Evolutionary conservation across 2,113 vertebrate species (phyloP).

Genomic region (Engystomops pustulosus): DNA sequence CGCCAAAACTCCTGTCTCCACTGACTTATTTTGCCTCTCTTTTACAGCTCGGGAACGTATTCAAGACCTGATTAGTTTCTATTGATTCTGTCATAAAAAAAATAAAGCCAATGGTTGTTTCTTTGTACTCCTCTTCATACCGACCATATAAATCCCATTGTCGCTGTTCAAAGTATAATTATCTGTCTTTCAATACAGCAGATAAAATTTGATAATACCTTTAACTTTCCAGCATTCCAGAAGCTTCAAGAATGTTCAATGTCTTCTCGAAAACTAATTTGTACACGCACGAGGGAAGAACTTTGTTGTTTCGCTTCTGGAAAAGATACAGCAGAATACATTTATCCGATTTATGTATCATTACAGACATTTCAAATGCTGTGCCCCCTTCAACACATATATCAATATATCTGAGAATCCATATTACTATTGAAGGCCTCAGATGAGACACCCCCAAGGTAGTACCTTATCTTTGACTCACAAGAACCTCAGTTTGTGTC

Average conservation of each 20-base stretch:
- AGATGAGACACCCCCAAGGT: no score
- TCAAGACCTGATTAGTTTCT: slow-evolving; percentile 65
- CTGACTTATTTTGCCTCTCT: slow-evolving; percentile 61
- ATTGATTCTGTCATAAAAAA: slow-evolving; percentile 63
- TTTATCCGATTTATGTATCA: no score
- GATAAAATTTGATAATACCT: slow-evolving; percentile 22
- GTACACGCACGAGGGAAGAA: background rate
- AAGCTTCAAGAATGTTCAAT: slow-evolving; percentile 17
- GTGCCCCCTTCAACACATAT: no score
- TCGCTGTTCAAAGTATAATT: slow-evolving; percentile 50
- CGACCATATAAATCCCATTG: slow-evolving; percentile 54
- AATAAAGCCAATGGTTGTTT: slow-evolving; percentile 45
- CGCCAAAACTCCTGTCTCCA: slow-evolving; percentile 51
- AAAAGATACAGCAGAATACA: background rate
- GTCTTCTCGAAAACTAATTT: background rate
- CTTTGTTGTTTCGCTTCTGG: background rate
- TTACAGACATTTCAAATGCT: no score
- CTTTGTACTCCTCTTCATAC: slow-evolving; percentile 54
- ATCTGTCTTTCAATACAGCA: slow-evolving; percentile 44
- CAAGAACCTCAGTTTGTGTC: no score
- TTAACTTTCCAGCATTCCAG: background rate
- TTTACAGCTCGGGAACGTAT: slow-evolving; percentile 60
- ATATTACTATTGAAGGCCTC: no score
- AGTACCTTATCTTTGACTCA: no score
- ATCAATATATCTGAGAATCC: no score